A percentile compares a stretch with the other conserved stretches of the same genome.
Conservation (phyloP, 2,113 vertebrate species). For the Phaethornis superciliosus region DNA sequence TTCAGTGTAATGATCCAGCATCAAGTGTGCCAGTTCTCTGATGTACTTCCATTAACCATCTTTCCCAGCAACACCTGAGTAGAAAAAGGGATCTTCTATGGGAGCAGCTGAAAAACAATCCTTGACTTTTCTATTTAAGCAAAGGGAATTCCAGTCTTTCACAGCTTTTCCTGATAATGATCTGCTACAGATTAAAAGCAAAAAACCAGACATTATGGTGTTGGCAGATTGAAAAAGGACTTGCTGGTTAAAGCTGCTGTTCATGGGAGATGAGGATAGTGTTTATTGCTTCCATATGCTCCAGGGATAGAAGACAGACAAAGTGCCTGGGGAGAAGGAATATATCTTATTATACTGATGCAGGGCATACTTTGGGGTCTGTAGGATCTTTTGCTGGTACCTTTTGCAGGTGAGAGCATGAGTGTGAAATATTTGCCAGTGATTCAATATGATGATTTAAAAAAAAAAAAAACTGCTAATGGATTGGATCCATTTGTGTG, state of each 20-base stretch:
- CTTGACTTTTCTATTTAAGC: neutral
- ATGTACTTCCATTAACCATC: neutral
- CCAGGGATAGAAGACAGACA: conserved; percentile 9
- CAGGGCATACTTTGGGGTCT: neutral
- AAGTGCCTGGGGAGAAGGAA: conserved; percentile 22
- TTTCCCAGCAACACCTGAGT: neutral
- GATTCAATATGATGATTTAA: neutral
- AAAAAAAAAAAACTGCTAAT: neutral
- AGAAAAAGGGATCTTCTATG: neutral
- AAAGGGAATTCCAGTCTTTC: conserved; percentile 41
- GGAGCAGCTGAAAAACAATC: neutral
- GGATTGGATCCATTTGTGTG: neutral
- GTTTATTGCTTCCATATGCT: conserved; percentile 68
- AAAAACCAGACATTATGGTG: conserved; percentile 46
- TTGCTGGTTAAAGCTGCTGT: conserved; percentile 64
- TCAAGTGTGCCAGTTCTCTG: neutral
- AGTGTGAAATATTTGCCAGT: neutral
- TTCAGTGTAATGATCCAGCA: neutral
- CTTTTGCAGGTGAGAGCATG: neutral
- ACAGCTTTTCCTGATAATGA: conserved; percentile 61
- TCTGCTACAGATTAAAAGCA: conserved; percentile 57
- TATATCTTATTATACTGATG: neutral
- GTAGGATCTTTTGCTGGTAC: neutral
- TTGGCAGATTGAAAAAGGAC: conserved; percentile 66
- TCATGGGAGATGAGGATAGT: conserved; percentile 31